phyloP scores from a whole-genome alignment of 1,140 invertebrate genomes.

The Sitobion miscanthi region DNA sequence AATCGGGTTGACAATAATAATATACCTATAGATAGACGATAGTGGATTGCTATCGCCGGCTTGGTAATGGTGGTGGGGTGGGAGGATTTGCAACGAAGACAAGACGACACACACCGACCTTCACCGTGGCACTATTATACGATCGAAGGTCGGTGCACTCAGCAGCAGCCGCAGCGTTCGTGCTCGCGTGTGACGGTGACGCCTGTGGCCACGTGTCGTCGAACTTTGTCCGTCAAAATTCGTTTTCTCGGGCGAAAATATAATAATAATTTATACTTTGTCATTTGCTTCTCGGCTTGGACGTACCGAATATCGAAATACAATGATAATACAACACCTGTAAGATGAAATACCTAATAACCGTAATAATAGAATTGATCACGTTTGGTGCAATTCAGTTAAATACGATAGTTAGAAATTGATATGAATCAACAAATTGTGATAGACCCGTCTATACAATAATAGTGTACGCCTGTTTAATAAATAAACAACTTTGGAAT shows the following conservation, averaged over 20 bases:
- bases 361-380: background rate
- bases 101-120: background rate
- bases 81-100: background rate
- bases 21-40: background rate
- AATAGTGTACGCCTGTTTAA: no score
- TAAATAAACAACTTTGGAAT: no score
- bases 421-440: background rate
- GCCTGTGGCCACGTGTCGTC: constrained; percentile 7
- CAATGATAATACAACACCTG: background rate
- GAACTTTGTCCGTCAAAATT: constrained; percentile 30
- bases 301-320: background rate
- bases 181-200: constrained; percentile 6
- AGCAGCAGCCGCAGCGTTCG: background rate
- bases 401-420: background rate
- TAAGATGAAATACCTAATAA: background rate
- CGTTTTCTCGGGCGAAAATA: background rate
- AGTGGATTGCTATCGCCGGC: background rate
- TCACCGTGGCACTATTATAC: background rate
- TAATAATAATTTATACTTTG: background rate
- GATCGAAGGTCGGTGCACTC: constrained; percentile 38
- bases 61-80: background rate
- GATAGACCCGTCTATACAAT: background rate
- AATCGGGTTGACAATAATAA: background rate
- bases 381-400: background rate
- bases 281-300: background rate